Evolutionary conservation across 2,113 vertebrate species (phyloP).

Genomic region (Trematocara stigmaticum): DNA sequence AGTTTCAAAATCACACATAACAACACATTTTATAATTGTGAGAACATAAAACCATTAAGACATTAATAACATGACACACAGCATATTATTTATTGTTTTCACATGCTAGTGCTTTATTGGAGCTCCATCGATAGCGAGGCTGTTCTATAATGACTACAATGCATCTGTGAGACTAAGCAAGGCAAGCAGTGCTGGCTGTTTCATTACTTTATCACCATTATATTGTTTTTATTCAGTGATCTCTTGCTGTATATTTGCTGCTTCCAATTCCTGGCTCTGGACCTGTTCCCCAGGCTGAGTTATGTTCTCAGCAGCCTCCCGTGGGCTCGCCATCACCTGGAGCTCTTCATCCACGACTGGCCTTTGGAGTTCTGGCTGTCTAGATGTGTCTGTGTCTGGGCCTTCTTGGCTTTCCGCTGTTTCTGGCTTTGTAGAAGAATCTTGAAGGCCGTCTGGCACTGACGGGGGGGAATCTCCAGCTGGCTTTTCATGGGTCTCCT

Average conservation of each 20-base stretch:
- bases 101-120: conserved; percentile 44
- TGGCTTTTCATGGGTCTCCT: not conserved
- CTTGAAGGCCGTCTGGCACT: not conserved
- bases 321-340: not conserved
- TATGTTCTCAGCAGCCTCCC: not conserved
- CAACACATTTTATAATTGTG: not conserved
- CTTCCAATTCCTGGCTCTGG: conserved; percentile 26
- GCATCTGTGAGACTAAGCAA: not conserved
- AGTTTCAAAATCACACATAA: not conserved
- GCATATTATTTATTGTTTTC: not conserved
- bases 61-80: not conserved
- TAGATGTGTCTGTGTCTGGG: not conserved
- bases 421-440: not conserved
- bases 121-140: not conserved
- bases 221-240: not conserved
- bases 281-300: not conserved
- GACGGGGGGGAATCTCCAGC: conserved; percentile 9
- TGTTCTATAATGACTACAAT: not conserved
- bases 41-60: not conserved
- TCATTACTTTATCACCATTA: not conserved
- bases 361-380: not conserved
- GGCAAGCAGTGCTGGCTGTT: not conserved
- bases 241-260: conserved; percentile 17
- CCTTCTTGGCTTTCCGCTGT: not conserved
- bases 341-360: not conserved